Percentiles rank a stretch among this genome's conserved stretches.
Evolutionary conservation across 2,888 invertebrate genomes (phyloP).

Genomic region (Ellobium chinense): DNA sequence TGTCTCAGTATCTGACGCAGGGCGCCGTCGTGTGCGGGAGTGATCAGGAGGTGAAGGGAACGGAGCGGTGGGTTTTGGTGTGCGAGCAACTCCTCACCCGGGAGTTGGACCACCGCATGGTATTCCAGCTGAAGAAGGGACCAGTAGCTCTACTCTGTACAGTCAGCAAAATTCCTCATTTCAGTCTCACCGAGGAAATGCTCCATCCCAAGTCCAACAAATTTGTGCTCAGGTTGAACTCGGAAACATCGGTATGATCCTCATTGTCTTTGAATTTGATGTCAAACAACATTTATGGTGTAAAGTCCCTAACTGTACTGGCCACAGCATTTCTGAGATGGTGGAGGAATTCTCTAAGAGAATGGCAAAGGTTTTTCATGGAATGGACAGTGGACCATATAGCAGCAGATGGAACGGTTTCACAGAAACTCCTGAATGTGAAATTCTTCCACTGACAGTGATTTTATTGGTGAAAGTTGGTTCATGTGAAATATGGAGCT

Average conservation of each 20-base stretch:
- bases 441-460: too few species aligned
- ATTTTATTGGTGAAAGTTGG: too few species aligned
- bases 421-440: too few species aligned
- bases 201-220: slow-evolving; percentile 97
- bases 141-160: slow-evolving; percentile 91
- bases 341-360: too few species aligned
- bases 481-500: too few species aligned
- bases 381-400: too few species aligned
- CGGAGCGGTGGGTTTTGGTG: slow-evolving; percentile 97
- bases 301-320: too few species aligned
- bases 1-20: slow-evolving; percentile 94
- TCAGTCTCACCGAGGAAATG: slow-evolving; percentile 96
- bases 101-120: slow-evolving; percentile 89
- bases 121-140: slow-evolving; percentile 89
- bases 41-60: slow-evolving; percentile 72
- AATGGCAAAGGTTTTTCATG: too few species aligned
- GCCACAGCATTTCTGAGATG: too few species aligned
- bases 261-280: too few species aligned
- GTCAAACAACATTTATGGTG: too few species aligned
- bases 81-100: slow-evolving; percentile 94
- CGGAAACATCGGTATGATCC: slow-evolving; percentile 91
- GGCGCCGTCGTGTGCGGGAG: slow-evolving; percentile 82
- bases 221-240: slow-evolving; percentile 95
- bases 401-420: too few species aligned
- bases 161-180: slow-evolving; percentile 92